Conservation (phyloP, 2,888 invertebrate genomes). For the Blastobasis adustella region DNA sequence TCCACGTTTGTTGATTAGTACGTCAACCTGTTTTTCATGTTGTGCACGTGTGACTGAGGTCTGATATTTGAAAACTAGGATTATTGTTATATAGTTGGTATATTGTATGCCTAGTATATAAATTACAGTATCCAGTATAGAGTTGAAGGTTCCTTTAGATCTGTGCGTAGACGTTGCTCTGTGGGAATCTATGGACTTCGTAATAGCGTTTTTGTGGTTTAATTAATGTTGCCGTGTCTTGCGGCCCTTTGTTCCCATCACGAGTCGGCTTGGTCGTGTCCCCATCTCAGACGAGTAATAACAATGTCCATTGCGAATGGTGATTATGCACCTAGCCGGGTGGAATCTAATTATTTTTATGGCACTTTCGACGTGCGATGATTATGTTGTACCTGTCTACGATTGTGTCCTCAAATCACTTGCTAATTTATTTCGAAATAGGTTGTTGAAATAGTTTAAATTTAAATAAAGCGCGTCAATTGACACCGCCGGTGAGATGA, state of each 20-base stretch:
- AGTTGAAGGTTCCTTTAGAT: not conserved
- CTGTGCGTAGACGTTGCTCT: constrained; percentile 7
- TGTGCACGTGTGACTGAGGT: not conserved
- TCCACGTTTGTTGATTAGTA: constrained; percentile 42
- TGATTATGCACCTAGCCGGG: not conserved
- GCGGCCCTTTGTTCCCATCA: constrained; percentile 27
- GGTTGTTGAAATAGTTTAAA: not conserved
- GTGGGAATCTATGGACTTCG: constrained; percentile 29
- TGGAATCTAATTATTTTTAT: too few species aligned
- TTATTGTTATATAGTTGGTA: too few species aligned
- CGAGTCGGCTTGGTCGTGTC: constrained; percentile 18
- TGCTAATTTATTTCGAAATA: too few species aligned
- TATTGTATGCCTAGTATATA: too few species aligned
- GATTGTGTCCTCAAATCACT: too few species aligned
- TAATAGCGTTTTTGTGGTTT: constrained; percentile 37
- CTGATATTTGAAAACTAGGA: not conserved
- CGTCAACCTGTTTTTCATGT: constrained; percentile 30
- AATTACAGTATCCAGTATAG: too few species aligned
- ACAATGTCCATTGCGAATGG: constrained; percentile 15
- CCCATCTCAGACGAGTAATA: constrained; percentile 13
- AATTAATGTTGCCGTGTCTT: constrained; percentile 32
- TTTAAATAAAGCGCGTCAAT: constrained; percentile 12
- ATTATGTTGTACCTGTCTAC: too few species aligned
- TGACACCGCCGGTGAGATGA: constrained; percentile 34
- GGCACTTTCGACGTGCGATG: too few species aligned